A percentile compares a stretch with the other conserved stretches of the same genome.
Evolutionary conservation across 2,113 vertebrate genomes (phyloP).

Genomic region (Poeciliopsis retropinna): DNA sequence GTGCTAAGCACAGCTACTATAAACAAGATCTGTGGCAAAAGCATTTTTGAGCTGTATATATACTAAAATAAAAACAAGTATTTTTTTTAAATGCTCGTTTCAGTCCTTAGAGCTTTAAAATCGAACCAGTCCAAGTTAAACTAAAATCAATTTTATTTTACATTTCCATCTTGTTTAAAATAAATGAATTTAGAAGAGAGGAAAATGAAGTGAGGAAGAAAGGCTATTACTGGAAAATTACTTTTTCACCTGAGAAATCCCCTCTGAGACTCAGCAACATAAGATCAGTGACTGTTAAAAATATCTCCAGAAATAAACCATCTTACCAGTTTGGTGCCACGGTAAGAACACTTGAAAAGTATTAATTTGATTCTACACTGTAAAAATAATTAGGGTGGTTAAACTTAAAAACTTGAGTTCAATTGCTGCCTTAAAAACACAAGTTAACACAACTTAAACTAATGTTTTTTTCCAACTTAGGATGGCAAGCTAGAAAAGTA

Average conservation of each 20-base stretch:
- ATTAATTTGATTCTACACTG: conserved; percentile 45
- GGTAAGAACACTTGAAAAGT: conserved; percentile 20
- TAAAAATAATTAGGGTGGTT: too few relatives aligned
- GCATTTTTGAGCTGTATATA: background rate
- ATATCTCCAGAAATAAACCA: conserved; percentile 19
- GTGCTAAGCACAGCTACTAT: too few relatives aligned
- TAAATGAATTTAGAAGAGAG: conserved; percentile 5
- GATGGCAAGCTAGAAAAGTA: too few relatives aligned
- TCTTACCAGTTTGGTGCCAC: conserved; percentile 6
- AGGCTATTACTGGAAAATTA: conserved; percentile 46
- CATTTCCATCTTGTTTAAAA: conserved; percentile 2
- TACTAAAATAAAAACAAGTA: background rate
- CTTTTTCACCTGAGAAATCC: conserved; percentile 46
- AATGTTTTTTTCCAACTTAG: too few relatives aligned
- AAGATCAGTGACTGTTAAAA: conserved; percentile 33
- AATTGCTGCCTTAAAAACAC: too few relatives aligned
- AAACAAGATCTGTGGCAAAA: background rate
- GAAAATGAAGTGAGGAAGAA: conserved; percentile 23
- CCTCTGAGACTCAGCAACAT: conserved; percentile 23
- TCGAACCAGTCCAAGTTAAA: conserved; percentile 17
- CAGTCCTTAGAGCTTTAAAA: conserved; percentile 4
- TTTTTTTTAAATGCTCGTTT: background rate
- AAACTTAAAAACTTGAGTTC: too few relatives aligned
- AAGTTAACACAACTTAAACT: too few relatives aligned
- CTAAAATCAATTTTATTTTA: background rate